Conservation (phyloP, 2,797 vertebrate genomes). For the Xyrichtys novacula region DNA sequence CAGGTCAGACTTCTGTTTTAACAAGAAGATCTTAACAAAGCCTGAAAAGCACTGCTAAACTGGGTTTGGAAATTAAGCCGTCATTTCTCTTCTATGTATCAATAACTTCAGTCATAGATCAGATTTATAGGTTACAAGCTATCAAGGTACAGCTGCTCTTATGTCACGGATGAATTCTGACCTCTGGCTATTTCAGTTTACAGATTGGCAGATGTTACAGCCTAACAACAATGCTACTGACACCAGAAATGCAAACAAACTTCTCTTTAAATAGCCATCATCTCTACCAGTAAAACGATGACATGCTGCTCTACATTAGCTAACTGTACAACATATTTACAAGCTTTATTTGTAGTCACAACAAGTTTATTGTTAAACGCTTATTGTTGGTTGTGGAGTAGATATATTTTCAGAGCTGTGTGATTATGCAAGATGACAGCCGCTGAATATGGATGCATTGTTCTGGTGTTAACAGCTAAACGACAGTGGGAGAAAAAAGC, state of each 20-base stretch:
- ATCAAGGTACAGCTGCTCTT: too few species aligned
- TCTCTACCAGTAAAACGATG: neutral
- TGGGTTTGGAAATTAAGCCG: too few species aligned
- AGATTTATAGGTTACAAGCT: neutral
- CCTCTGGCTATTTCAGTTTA: neutral
- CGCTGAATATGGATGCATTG: neutral
- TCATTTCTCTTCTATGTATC: neutral
- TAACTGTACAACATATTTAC: neutral
- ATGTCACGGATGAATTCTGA: too few species aligned
- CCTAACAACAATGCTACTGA: neutral
- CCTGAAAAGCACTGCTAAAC: neutral
- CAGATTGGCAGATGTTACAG: conserved; percentile 2
- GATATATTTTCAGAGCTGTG: neutral
- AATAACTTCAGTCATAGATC: too few species aligned
- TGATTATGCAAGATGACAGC: conserved; percentile 15
- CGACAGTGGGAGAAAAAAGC: conserved; percentile 16
- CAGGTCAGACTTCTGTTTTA: neutral
- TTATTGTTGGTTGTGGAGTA: neutral
- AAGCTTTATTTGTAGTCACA: conserved; percentile 2
- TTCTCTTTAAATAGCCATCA: conserved; percentile 2
- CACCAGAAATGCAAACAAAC: neutral
- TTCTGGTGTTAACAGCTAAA: conserved; percentile 15
- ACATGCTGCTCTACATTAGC: neutral
- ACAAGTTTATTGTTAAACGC: neutral
- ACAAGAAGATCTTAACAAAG: too few species aligned